Evolutionary conservation across 2,888 invertebrate genomes (phyloP).

Genomic region (Habrosyne pyritoides): DNA sequence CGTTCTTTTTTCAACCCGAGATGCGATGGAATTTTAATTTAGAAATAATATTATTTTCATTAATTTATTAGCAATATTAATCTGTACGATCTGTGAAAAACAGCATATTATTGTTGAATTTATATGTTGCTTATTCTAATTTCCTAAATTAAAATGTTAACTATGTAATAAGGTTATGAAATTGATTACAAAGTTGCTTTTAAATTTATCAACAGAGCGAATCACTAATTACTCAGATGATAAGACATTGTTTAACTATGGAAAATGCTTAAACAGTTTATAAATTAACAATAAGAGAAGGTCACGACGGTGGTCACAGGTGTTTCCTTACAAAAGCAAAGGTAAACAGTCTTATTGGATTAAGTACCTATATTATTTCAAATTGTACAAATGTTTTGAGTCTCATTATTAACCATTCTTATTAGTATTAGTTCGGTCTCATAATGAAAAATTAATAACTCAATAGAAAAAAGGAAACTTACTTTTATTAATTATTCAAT

Average conservation of each 20-base stretch:
- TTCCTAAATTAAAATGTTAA: too few relatives aligned
- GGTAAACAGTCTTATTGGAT: slow-evolving; percentile 48
- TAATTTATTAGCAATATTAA: too few relatives aligned
- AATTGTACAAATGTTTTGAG: slow-evolving; percentile 17
- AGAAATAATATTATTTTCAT: slow-evolving; percentile 31
- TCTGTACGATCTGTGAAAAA: too few relatives aligned
- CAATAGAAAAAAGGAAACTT: neutral
- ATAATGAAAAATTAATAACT: neutral
- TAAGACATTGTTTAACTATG: slow-evolving; percentile 14
- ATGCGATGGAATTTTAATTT: slow-evolving; percentile 60
- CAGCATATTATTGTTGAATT: neutral
- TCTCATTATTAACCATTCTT: slow-evolving; percentile 12
- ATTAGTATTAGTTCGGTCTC: slow-evolving; percentile 4
- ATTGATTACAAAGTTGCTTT: neutral
- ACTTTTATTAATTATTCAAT: too few relatives aligned
- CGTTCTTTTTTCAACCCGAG: slow-evolving; percentile 59
- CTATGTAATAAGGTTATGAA: neutral
- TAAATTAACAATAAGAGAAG: slow-evolving; percentile 46
- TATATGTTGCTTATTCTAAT: too few relatives aligned
- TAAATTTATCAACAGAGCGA: neutral
- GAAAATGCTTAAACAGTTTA: slow-evolving; percentile 31
- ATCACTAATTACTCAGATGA: slow-evolving; percentile 9
- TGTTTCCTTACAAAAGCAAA: slow-evolving; percentile 41
- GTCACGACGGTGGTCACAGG: slow-evolving; percentile 52
- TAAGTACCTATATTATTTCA: slow-evolving; percentile 26